These are phyloP conservation scores for Camelus dromedarius DNA, from an alignment of 2,113 vertebrate species.

Conservation along the genomic window DNA sequence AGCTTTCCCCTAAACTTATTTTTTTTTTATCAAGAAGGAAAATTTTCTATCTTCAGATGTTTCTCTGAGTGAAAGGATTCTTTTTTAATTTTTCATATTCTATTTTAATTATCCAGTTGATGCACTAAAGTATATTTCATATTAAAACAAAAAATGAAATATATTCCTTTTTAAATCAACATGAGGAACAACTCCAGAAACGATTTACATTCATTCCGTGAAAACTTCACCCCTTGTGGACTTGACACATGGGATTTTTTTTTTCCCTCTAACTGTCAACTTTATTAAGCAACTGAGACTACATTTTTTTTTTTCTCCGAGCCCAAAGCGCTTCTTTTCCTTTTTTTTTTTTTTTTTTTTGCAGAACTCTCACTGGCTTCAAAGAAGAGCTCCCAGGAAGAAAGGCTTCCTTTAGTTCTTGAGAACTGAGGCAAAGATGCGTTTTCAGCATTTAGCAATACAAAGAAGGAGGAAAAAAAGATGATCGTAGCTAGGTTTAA, in stretches of 20 bases:
- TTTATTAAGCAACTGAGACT: not conserved
- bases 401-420: not conserved
- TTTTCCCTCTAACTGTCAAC: not conserved
- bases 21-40: not conserved
- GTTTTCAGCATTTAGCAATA: slow-evolving; percentile 33
- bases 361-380: not conserved
- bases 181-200: not conserved
- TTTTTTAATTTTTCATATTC: not conserved
- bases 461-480: not conserved
- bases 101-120: not conserved
- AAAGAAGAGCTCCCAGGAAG: not conserved
- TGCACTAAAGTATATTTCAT: not conserved
- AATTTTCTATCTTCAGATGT: not conserved
- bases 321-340: not conserved
- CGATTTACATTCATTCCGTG: not conserved
- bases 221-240: not conserved
- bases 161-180: not conserved
- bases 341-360: not conserved
- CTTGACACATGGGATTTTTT: not conserved
- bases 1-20: not conserved
- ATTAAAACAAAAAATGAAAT: slow-evolving; percentile 29
- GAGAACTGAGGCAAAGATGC: not conserved
- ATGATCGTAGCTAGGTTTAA: not conserved
- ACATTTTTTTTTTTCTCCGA: not conserved
- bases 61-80: not conserved